Conservation (phyloP, 2,888 invertebrate species). For the Cryptus armator region DNA sequence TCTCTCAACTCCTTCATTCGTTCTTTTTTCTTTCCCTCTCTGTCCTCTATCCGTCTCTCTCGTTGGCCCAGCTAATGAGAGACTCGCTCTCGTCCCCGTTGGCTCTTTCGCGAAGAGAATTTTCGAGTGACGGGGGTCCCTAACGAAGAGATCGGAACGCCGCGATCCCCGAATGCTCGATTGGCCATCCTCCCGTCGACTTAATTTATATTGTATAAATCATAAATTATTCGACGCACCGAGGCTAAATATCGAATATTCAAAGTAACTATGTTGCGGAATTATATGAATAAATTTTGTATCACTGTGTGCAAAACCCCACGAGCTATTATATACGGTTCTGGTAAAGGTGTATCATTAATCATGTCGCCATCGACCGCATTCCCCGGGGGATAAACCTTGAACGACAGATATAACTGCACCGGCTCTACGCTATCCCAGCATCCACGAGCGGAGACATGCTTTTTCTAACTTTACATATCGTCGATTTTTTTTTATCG, state of each 20-base stretch:
- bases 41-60: conserved; percentile 6
- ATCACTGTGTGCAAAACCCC: conserved; percentile 20
- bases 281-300: conserved; percentile 58
- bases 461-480: conserved; percentile 27
- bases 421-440: background rate
- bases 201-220: conserved; percentile 63
- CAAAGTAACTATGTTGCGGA: conserved; percentile 59
- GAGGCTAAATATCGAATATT: conserved; percentile 24
- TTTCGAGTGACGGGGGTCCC: conserved; percentile 31
- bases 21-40: conserved; percentile 2
- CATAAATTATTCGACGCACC: conserved; percentile 58
- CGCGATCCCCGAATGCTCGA: conserved; percentile 36
- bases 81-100: background rate
- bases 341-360: conserved; percentile 52
- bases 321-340: conserved; percentile 21
- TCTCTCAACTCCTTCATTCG: conserved; percentile 21
- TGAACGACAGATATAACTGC: conserved; percentile 44
- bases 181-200: conserved; percentile 14
- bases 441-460: background rate
- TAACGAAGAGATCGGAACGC: conserved; percentile 58
- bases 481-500: conserved; percentile 7
- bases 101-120: conserved; percentile 30
- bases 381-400: conserved; percentile 56
- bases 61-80: conserved; percentile 58
- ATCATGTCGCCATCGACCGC: conserved; percentile 57